Percentiles rank a stretch among this genome's conserved stretches.
phyloP scores from a whole-genome alignment of 2,888 invertebrate genomes.

The Pachycephus smyrnensis region DNA sequence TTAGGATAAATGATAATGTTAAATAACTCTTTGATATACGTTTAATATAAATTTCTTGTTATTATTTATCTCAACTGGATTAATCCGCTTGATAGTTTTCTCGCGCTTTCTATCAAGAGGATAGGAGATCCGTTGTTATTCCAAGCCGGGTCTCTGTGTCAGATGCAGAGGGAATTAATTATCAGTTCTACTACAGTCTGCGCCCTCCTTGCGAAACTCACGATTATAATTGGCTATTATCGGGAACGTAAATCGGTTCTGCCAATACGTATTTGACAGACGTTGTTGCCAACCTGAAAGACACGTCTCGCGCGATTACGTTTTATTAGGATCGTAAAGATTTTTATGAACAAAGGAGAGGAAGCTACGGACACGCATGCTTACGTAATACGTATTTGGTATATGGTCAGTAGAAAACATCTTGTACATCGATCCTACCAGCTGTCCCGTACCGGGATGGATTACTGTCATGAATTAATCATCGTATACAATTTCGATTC shows the following conservation, averaged over 20 bases:
- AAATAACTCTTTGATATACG: neutral
- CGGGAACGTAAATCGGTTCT: neutral
- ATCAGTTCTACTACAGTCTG: neutral
- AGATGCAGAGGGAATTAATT: neutral
- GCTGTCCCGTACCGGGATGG: neutral
- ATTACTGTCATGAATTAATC: conserved; percentile 27
- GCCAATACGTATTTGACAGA: neutral
- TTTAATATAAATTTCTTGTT: neutral
- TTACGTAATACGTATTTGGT: neutral
- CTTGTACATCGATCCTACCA: neutral
- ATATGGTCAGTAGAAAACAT: neutral
- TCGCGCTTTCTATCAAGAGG: neutral
- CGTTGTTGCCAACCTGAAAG: neutral
- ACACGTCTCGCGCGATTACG: conserved; percentile 18
- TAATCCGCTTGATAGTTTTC: neutral
- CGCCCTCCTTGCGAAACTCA: neutral
- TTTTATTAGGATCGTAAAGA: conserved; percentile 21
- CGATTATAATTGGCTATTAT: neutral
- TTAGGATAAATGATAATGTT: neutral
- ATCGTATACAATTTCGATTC: conserved; percentile 6
- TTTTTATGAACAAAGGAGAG: conserved; percentile 12
- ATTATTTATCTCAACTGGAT: neutral
- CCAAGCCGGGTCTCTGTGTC: neutral
- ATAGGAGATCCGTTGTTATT: neutral
- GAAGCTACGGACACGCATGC: neutral